These are phyloP conservation scores for Thymallus thymallus DNA, from an alignment of 2,113 vertebrate species.

Conservation along the genomic window DNA sequence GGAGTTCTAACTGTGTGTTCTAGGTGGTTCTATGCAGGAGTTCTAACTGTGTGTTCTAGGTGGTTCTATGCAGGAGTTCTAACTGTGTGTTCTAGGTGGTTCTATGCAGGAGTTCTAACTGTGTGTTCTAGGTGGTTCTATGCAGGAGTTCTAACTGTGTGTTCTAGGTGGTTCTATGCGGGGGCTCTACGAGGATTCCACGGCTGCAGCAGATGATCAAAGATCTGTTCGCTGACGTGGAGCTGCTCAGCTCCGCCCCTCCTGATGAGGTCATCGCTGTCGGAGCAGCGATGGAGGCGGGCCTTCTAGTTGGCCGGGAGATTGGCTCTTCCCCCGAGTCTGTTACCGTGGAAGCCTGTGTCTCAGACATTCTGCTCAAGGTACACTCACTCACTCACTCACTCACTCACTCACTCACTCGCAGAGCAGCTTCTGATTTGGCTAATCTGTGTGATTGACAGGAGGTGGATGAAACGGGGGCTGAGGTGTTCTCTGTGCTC, in stretches of 20 bases:
- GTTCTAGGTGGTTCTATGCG: slow-evolving; percentile 89
- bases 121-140: no score
- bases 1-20: no score
- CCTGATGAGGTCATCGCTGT: slow-evolving; percentile 95
- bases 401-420: not conserved
- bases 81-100: no score
- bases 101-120: no score
- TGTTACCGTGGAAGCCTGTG: slow-evolving; percentile 85
- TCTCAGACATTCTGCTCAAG: slow-evolving; percentile 89
- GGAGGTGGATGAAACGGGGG: slow-evolving; percentile 85
- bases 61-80: no score
- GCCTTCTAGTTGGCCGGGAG: slow-evolving; percentile 86
- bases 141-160: not conserved
- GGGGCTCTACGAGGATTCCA: slow-evolving; percentile 92
- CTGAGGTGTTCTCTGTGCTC: slow-evolving; percentile 82
- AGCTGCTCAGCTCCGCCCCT: slow-evolving; percentile 86
- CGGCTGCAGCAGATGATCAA: slow-evolving; percentile 91
- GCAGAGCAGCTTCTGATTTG: not conserved
- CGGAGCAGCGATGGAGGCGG: slow-evolving; percentile 90
- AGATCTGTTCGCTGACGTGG: slow-evolving; percentile 87
- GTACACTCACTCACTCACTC: slow-evolving; percentile 58
- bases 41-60: no score
- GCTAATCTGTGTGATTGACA: slow-evolving; percentile 36
- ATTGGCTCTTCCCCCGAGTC: slow-evolving; percentile 66
- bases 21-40: no score